Conservation (phyloP, 1,140 invertebrate genomes). For the Ladona fulva region DNA sequence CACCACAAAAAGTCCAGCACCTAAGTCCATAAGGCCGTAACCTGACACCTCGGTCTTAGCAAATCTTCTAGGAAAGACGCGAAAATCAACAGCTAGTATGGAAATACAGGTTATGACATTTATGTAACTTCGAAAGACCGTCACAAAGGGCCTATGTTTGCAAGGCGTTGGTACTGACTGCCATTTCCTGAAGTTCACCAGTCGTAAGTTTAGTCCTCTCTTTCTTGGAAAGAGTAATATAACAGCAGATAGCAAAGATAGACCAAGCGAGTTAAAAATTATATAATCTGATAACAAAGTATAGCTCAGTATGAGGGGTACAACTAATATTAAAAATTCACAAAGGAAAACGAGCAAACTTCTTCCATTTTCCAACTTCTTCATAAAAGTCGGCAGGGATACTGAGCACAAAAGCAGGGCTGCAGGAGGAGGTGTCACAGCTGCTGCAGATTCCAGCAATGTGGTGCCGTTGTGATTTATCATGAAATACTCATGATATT, state of each 20-base stretch:
- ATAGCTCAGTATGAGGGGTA: conserved; percentile 41
- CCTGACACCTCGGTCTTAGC: conserved; percentile 83
- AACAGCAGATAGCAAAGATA: conserved; percentile 27
- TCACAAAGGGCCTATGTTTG: conserved; percentile 42
- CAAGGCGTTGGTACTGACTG: conserved; percentile 29
- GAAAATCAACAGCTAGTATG: conserved; percentile 91
- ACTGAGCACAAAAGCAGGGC: conserved; percentile 15
- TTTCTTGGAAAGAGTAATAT: conserved; percentile 24
- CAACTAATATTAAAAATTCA: conserved; percentile 42
- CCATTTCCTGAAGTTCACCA: conserved; percentile 24
- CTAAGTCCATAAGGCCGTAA: conserved; percentile 87
- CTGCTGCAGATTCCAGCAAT: conserved; percentile 14
- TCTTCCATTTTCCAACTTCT: background rate
- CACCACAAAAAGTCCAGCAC: conserved; percentile 84
- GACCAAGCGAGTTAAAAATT: conserved; percentile 24
- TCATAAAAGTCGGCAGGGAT: conserved; percentile 14
- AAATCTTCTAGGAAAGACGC: conserved; percentile 69
- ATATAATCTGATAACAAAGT: conserved; percentile 36
- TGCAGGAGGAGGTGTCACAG: conserved; percentile 13
- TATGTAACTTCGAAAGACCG: conserved; percentile 56
- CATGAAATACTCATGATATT: conserved; percentile 16
- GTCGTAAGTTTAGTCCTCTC: conserved; percentile 30
- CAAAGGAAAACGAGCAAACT: conserved; percentile 25
- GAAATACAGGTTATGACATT: conserved; percentile 68
- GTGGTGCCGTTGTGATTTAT: conserved; percentile 19